Evolutionary conservation across 2,888 invertebrate genomes (phyloP), one percentile per base, ranked within the genome.

Genomic region (Orchestes rusci): DNA sequence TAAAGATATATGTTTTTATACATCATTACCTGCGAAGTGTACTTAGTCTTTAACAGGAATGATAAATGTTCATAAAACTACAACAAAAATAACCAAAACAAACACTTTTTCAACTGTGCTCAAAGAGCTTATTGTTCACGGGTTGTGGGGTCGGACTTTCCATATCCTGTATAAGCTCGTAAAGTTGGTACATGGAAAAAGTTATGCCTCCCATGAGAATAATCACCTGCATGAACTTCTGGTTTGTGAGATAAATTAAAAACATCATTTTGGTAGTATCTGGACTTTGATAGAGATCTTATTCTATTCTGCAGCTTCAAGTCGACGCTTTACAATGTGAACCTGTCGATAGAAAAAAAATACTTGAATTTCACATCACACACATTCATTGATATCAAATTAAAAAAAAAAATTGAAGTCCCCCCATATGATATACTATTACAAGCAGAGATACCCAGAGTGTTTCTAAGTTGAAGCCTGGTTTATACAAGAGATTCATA

Each of bases 201-300:
- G 59, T 64, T 32, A 65, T 60, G 8, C 61, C 63, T 12, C 64
- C 63, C 18, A 64, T 50, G 27, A 66, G 48, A 43, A 66, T 67
- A 52, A 64, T 62, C 30, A 64, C 59, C 48, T 65, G 66, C 63
- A 66, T 63, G 50, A 63, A 66, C 47, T 65, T 65, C 57, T 62
- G 64, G 45, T 59, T 61, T 3, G 66, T 66, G 56, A 62, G 59
- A 53, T 66, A 66, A 49, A 67, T 54, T 54, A 67, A 64, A 48
- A 66, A 61, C 55, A 65, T 61, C 67, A 66, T 67, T 36, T 35
- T 31, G 5, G 15, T n/a, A 12, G 31, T 23, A 7, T 5, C 23
- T 23, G 23, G 23, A 23, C 23, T 7, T 5, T 10, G 10, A 23
- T 23, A 23, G 7, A 7, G 5, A 10, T 5, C 23, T 23, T 23